These are phyloP conservation scores for Caenorhabditis sp. DNA, from an alignment of 2,888 invertebrate genomes.

Conservation along the genomic window DNA sequence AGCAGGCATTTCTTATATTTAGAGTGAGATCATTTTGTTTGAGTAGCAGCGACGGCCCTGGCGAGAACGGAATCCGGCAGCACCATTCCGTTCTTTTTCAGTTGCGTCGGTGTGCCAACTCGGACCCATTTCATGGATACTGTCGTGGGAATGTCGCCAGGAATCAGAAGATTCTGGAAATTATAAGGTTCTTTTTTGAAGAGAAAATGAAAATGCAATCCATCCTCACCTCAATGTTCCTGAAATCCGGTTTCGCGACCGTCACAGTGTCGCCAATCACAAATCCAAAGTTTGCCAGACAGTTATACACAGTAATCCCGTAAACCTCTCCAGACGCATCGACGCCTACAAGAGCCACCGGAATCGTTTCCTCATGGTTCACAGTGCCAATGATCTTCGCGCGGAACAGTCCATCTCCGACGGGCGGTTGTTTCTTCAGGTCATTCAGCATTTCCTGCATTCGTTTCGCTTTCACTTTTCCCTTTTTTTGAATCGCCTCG, in stretches of 20 bases:
- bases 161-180: constrained; percentile 31
- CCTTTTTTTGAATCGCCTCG: constrained; percentile 36
- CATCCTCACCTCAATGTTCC: constrained; percentile 24
- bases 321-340: constrained; percentile 34
- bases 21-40: constrained; percentile 27
- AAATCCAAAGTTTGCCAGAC: constrained; percentile 54
- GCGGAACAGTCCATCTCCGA: constrained; percentile 9
- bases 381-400: constrained; percentile 54
- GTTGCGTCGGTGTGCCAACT: constrained; percentile 36
- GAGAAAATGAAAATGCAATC: no score
- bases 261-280: constrained; percentile 52
- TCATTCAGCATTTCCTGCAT: constrained; percentile 28
- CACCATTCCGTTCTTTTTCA: constrained; percentile 37
- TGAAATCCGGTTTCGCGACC: constrained; percentile 39
- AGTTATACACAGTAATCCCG: constrained; percentile 55
- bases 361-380: constrained; percentile 48
- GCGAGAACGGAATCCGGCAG: constrained; percentile 42
- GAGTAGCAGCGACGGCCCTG: constrained; percentile 28
- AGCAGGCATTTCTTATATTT: constrained; percentile 1
- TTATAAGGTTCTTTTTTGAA: neutral
- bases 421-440: constrained; percentile 14
- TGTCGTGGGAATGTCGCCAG: constrained; percentile 11
- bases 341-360: constrained; percentile 46
- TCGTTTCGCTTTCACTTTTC: constrained; percentile 46
- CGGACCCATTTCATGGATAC: constrained; percentile 42